A percentile compares a stretch with the other conserved stretches of the same genome.
Evolutionary conservation across 2,113 vertebrate species (phyloP).

Genomic region (Hemiprocne comata): DNA sequence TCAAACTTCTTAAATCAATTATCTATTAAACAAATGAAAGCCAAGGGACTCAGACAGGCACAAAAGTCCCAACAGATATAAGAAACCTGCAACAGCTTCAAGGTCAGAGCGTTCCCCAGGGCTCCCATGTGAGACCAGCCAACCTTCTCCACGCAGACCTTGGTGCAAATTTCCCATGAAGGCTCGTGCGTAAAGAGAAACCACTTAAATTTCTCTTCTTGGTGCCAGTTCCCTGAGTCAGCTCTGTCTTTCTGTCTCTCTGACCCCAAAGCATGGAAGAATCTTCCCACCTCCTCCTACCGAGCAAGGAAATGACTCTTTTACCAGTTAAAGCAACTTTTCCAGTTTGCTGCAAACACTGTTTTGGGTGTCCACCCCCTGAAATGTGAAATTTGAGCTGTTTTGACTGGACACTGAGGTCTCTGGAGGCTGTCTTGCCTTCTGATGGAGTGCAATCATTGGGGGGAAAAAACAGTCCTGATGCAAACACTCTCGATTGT

Average conservation of each 20-base stretch:
- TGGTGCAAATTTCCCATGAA: background rate
- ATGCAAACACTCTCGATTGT: conserved; percentile 1
- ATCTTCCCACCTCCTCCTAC: background rate
- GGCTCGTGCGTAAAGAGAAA: background rate
- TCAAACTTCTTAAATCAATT: background rate
- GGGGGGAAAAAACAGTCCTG: conserved; percentile 9
- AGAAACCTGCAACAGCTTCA: background rate
- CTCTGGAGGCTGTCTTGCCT: background rate
- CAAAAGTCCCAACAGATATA: background rate
- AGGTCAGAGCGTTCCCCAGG: background rate
- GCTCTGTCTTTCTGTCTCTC: background rate
- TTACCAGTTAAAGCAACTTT: background rate
- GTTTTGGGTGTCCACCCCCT: background rate
- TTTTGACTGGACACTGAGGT: conserved; percentile 49
- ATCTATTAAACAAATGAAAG: background rate
- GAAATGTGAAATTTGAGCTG: conserved; percentile 17
- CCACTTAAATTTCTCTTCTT: background rate
- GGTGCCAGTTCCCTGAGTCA: fast-evolving
- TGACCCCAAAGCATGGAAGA: background rate
- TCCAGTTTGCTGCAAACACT: background rate
- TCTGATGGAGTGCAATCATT: background rate
- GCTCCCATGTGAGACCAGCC: background rate
- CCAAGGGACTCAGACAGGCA: background rate
- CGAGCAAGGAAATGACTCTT: background rate
- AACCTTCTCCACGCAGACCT: background rate